Evolutionary conservation across 2,113 vertebrate species (phyloP).

Genomic region (Carassius carassius): DNA sequence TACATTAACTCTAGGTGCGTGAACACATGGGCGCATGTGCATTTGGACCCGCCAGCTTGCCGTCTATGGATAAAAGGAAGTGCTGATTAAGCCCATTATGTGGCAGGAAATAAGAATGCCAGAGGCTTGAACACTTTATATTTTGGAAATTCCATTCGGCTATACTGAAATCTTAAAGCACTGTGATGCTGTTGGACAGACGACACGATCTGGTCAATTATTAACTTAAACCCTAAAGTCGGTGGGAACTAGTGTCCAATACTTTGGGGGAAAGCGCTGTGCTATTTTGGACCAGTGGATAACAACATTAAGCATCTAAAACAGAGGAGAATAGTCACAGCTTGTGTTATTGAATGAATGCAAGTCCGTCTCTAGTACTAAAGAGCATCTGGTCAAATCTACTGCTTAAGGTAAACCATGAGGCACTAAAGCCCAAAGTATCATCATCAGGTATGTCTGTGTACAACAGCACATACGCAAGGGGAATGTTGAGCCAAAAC

Average conservation of each 20-base stretch:
- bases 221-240: constrained; percentile 30
- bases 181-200: not conserved
- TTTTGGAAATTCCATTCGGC: constrained; percentile 14
- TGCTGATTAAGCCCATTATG: constrained; percentile 7
- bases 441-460: not conserved
- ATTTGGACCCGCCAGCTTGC: not conserved
- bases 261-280: not conserved
- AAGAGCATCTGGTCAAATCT: not conserved
- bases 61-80: constrained; percentile 24
- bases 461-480: not conserved
- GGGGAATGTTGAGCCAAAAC: not conserved
- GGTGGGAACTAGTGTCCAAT: not conserved
- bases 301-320: constrained; percentile 33
- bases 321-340: not conserved
- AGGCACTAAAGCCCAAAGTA: not conserved
- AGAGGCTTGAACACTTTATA: constrained; percentile 7
- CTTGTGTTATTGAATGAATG: not conserved
- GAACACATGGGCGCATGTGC: not conserved
- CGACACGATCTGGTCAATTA: constrained; percentile 1
- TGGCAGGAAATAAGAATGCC: constrained; percentile 16
- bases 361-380: not conserved
- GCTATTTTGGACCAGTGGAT: constrained; percentile 32
- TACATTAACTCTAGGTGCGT: constrained; percentile 16
- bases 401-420: not conserved
- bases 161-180: not conserved